Percentiles rank a stretch among this genome's conserved stretches.
These are phyloP conservation scores for Parambassis ranga DNA, from an alignment of 2,797 vertebrate genomes.

Conservation along the genomic window DNA sequence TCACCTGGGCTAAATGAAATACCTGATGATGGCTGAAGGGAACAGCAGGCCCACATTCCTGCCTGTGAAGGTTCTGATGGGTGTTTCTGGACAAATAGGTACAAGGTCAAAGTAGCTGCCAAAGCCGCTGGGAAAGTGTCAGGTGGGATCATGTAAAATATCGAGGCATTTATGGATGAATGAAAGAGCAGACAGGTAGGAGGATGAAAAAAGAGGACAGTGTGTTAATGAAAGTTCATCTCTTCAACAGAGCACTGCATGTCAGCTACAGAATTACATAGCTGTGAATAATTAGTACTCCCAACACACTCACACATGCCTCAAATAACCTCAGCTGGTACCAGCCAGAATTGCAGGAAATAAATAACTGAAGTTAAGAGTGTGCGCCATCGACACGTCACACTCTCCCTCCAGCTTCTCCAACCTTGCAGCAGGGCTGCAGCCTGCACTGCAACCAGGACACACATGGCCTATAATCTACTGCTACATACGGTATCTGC, in stretches of 20 bases:
- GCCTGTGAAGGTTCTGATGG: slow-evolving; percentile 5
- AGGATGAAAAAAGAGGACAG: slow-evolving; percentile 4
- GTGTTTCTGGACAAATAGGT: slow-evolving; percentile 24
- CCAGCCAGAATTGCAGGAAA: slow-evolving; percentile 55
- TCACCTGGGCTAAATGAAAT: slow-evolving; percentile 47
- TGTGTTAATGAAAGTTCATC: not conserved
- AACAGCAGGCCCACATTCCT: slow-evolving; percentile 11
- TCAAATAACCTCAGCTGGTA: slow-evolving; percentile 61
- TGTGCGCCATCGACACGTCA: slow-evolving; percentile 51
- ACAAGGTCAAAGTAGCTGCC: slow-evolving; percentile 34
- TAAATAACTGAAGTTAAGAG: slow-evolving; percentile 50
- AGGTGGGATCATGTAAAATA: slow-evolving; percentile 29
- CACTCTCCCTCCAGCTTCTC: slow-evolving; percentile 42
- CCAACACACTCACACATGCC: slow-evolving; percentile 20
- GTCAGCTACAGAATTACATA: not conserved
- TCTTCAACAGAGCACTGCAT: not conserved
- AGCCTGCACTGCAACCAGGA: slow-evolving; percentile 35
- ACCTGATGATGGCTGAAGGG: slow-evolving; percentile 23
- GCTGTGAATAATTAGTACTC: slow-evolving; percentile 31
- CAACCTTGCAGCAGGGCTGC: slow-evolving; percentile 27
- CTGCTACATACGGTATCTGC: not conserved
- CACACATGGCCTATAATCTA: slow-evolving; percentile 35
- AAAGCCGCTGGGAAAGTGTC: slow-evolving; percentile 26
- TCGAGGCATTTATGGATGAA: slow-evolving; percentile 23
- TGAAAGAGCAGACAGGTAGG: slow-evolving; percentile 1